Evolutionary conservation across 2,888 invertebrate species (phyloP).

Genomic region (Patella caerulea): DNA sequence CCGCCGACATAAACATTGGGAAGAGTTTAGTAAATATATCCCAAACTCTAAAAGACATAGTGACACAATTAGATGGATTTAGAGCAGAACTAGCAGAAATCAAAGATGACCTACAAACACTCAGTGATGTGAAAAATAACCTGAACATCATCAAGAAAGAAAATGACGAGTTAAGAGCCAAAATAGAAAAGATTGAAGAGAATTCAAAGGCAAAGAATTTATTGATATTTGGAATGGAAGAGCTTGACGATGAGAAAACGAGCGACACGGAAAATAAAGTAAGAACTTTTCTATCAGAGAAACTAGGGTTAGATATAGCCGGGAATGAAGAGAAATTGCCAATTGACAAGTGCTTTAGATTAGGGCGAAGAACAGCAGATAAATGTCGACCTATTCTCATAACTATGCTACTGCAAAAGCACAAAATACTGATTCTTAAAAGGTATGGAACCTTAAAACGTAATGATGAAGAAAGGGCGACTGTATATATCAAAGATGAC

Average conservation of each 20-base stretch:
- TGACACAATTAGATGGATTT: background rate
- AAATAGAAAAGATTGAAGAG: background rate
- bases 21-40: background rate
- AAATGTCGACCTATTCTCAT: background rate
- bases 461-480: background rate
- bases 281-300: background rate
- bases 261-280: background rate
- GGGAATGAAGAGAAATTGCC: background rate
- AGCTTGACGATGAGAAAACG: background rate
- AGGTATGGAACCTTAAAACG: background rate
- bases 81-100: too few relatives aligned
- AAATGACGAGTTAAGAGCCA: too few relatives aligned
- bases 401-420: background rate
- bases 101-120: background rate
- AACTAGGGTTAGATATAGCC: background rate
- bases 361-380: background rate
- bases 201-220: background rate
- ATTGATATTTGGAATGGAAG: background rate
- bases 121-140: background rate
- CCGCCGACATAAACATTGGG: background rate
- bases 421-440: background rate
- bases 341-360: background rate
- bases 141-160: background rate
- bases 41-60: background rate
- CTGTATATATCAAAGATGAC: background rate